These are phyloP conservation scores for Falco peregrinus DNA, from an alignment of 2,797 vertebrate genomes.

Conservation along the genomic window DNA sequence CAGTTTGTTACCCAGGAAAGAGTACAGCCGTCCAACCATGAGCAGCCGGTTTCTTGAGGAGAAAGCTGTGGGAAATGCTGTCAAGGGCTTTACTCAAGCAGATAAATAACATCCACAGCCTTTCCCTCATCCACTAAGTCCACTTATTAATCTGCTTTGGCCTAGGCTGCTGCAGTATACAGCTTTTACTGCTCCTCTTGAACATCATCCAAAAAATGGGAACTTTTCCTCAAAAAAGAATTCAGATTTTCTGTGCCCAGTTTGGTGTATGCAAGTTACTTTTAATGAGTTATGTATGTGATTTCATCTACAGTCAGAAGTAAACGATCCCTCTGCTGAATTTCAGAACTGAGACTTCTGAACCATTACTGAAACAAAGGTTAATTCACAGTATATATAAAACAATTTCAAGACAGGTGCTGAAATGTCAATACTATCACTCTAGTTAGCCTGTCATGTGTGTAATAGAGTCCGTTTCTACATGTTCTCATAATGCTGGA, in stretches of 20 bases:
- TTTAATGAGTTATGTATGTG: neutral
- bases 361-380: neutral
- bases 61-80: neutral
- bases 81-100: neutral
- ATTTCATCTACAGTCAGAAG: neutral
- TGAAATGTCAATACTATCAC: neutral
- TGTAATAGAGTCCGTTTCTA: neutral
- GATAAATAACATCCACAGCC: neutral
- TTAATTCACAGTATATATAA: neutral
- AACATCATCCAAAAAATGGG: neutral
- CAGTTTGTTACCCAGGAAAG: neutral
- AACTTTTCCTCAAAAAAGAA: neutral
- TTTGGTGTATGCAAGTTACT: neutral
- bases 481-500: neutral
- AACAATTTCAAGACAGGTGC: neutral
- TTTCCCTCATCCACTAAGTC: neutral
- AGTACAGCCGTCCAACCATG: fast-evolving
- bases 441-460: neutral
- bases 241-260: neutral
- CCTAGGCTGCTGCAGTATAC: neutral
- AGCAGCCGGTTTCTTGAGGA: neutral
- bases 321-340: neutral
- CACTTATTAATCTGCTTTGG: neutral
- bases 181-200: neutral
- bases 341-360: neutral